Conservation (phyloP, 1,140 invertebrate genomes). For the Leptestheria dahalacensis region DNA sequence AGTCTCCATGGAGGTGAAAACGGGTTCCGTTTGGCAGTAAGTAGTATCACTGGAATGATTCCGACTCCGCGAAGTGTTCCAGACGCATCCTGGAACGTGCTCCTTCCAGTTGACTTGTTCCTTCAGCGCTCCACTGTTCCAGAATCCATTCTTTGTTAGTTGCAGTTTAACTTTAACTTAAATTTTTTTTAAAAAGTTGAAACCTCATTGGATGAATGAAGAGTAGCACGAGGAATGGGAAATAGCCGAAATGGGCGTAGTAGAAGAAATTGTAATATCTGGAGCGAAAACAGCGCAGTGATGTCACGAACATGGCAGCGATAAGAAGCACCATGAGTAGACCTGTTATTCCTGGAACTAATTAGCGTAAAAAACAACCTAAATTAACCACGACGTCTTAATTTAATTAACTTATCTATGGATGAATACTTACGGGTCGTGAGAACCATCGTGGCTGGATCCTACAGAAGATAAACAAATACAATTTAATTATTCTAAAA, state of each 20-base stretch:
- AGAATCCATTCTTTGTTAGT: no score
- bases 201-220: constrained; percentile 21
- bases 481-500: constrained; percentile 1
- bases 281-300: constrained; percentile 13
- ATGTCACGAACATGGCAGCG: constrained; percentile 12
- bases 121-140: constrained; percentile 15
- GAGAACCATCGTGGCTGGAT: constrained; percentile 10
- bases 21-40: constrained; percentile 2
- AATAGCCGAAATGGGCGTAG: constrained; percentile 20
- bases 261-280: constrained; percentile 21
- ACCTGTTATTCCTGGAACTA: constrained; percentile 18
- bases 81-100: constrained; percentile 12
- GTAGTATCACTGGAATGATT: neutral
- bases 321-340: constrained; percentile 16
- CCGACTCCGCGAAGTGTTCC: neutral
- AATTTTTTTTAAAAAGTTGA: neutral
- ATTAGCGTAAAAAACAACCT: constrained; percentile 1
- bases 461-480: constrained; percentile 5
- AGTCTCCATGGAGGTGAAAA: constrained; percentile 6
- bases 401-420: neutral
- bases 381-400: neutral
- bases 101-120: constrained; percentile 14
- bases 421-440: neutral
- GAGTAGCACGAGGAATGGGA: constrained; percentile 19
- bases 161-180: neutral